phyloP scores from a whole-genome alignment of 2,797 vertebrate species.

The Megaceryle alcyon region DNA sequence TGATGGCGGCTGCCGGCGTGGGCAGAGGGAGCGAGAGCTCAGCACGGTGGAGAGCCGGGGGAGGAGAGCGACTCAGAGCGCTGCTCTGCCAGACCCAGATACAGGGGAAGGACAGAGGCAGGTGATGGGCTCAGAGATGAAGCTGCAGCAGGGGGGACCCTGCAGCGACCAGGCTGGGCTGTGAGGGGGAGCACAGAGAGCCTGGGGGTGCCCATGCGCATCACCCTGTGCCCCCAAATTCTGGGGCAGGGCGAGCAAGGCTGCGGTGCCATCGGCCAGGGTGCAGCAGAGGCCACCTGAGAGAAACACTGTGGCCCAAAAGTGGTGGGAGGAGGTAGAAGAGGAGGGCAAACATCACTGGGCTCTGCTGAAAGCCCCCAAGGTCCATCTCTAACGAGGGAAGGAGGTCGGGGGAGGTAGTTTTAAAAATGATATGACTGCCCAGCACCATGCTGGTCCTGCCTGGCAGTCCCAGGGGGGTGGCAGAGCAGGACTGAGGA shows the following conservation, averaged over 20 bases:
- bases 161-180: not conserved
- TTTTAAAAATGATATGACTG: not conserved
- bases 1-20: not conserved
- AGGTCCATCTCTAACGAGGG: not conserved
- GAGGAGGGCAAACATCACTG: not conserved
- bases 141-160: not conserved
- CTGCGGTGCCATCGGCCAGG: not conserved
- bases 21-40: conserved; percentile 17
- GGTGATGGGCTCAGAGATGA: not conserved
- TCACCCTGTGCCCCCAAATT: not conserved
- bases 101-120: not conserved
- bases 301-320: not conserved
- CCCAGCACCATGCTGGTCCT: not conserved
- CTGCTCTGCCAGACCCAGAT: not conserved
- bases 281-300: not conserved
- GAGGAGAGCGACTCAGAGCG: not conserved
- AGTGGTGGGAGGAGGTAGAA: not conserved
- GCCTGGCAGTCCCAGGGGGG: not conserved
- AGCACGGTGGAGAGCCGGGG: not conserved
- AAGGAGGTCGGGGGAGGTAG: too few relatives aligned
- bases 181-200: accelerated
- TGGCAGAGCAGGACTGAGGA: not conserved
- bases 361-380: not conserved
- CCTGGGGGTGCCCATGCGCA: not conserved
- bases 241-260: not conserved